Percentiles rank a stretch among this genome's conserved stretches.
These are phyloP conservation scores for Nebria salina DNA, from an alignment of 2,888 invertebrate species.

Conservation along the genomic window DNA sequence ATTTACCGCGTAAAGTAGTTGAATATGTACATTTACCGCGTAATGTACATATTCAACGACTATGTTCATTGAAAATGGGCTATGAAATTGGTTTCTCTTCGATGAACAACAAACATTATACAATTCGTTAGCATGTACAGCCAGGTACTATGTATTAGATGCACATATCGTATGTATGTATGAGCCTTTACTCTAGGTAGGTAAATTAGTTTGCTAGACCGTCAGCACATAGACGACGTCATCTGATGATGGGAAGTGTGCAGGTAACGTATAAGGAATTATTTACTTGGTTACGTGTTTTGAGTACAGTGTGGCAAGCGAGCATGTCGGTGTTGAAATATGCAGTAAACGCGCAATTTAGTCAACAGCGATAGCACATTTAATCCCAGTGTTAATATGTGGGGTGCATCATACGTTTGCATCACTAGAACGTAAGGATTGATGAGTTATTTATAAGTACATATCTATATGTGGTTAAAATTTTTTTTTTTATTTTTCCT, in stretches of 20 bases:
- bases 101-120: too few relatives aligned
- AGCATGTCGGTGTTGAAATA: not conserved
- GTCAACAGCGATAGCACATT: not conserved
- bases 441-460: not conserved
- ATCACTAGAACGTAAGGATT: not conserved
- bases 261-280: not conserved
- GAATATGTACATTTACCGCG: too few relatives aligned
- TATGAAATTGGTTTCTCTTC: too few relatives aligned
- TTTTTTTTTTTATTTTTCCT: too few relatives aligned
- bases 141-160: not conserved
- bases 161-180: not conserved
- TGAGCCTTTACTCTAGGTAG: not conserved
- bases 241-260: not conserved
- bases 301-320: not conserved
- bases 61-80: too few relatives aligned
- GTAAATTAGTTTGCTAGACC: constrained; percentile 1
- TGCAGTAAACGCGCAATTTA: not conserved
- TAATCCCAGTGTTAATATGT: not conserved
- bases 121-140: not conserved
- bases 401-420: not conserved
- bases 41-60: too few relatives aligned
- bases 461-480: too few relatives aligned
- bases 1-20: too few relatives aligned
- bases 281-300: not conserved
- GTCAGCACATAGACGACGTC: not conserved